Base-by-base conservation (phyloP, 1,140 invertebrate genomes). In the Halesus radiatus region DNA sequence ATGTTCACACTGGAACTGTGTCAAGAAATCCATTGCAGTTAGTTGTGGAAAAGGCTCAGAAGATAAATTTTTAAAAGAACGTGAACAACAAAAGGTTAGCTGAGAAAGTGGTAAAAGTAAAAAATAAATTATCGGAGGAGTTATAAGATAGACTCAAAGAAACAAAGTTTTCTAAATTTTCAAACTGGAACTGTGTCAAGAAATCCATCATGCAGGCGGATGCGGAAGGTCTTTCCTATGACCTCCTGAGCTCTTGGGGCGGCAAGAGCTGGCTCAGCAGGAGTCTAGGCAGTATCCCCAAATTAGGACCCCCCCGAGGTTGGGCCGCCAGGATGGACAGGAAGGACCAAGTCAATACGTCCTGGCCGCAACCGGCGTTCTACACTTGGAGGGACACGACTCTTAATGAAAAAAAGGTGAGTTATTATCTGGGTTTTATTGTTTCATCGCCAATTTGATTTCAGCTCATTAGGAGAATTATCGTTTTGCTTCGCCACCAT, bases 261-360 rank as follows among this genome's bases (percentile, higher is more conserved):
- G 62, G 22, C 26, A 29, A 29, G 16, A 66, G 16, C 62, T 66
- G 62, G 62, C n/a, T 66, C 22, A 26, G 15, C 62, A 66, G 62
- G 62, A 66, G 62, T 29, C 62, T 66, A 8, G 62, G 62, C 16
- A 66, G 62, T 16, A 29, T 66, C 10, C 62, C 62, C 22, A 26
- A 32, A 3, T 6, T 66, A 1, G 62, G 62, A 0, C 62, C 22
- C 22, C 29, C 62, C 29, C 32, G n/a, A 16, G 62, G 62, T 3
- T 66, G 62, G 62, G 62, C 62, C 8, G 62, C 62, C 13, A 66
- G 23, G 66, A 70, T 70, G 37, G 37, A 70, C 37, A 45, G 37
- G 37, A 37, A 70, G 37, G 66, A 70, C 66, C 32, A 70, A n/a
- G 32, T 10, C 1, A 45, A 37, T 18, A 20, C 32, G 3, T 45